phyloP scores from a whole-genome alignment of 2,797 vertebrate species.

The Sebastes oblongus region DNA sequence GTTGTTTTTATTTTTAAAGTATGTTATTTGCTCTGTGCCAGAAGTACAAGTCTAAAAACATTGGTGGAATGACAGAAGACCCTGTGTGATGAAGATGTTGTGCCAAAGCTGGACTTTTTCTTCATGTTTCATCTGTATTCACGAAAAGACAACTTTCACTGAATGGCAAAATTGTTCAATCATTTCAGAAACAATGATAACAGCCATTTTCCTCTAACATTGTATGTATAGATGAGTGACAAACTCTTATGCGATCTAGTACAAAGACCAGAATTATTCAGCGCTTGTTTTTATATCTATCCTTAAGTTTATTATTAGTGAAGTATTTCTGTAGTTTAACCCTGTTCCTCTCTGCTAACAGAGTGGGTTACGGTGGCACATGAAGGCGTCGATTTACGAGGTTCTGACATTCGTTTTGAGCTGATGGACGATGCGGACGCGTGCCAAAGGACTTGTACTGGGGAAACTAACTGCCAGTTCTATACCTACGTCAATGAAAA shows the following conservation, averaged over 20 bases:
- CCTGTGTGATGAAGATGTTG: background rate
- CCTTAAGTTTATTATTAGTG: background rate
- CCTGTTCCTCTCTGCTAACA: conserved; percentile 18
- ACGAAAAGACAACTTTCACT: background rate
- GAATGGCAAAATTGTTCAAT: background rate
- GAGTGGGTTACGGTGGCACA: conserved; percentile 46
- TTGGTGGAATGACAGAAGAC: background rate
- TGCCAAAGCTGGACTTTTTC: background rate
- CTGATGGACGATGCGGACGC: conserved; percentile 5
- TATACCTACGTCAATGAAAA: conserved; percentile 37
- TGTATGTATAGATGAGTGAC: background rate
- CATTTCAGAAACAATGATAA: background rate
- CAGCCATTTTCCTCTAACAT: background rate
- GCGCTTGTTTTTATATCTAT: background rate
- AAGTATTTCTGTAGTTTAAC: background rate
- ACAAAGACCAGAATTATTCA: background rate
- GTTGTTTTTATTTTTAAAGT: too few relatives aligned
- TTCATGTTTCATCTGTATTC: background rate
- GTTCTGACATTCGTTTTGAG: conserved; percentile 37
- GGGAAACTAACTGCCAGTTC: conserved; percentile 67
- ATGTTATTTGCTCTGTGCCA: background rate
- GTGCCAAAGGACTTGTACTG: conserved; percentile 58
- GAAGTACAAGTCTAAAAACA: background rate
- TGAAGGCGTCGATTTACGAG: conserved; percentile 20
- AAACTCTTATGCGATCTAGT: background rate